Base-by-base conservation (phyloP, 2,888 invertebrate genomes). In the Eretmocerus hayati region DNA sequence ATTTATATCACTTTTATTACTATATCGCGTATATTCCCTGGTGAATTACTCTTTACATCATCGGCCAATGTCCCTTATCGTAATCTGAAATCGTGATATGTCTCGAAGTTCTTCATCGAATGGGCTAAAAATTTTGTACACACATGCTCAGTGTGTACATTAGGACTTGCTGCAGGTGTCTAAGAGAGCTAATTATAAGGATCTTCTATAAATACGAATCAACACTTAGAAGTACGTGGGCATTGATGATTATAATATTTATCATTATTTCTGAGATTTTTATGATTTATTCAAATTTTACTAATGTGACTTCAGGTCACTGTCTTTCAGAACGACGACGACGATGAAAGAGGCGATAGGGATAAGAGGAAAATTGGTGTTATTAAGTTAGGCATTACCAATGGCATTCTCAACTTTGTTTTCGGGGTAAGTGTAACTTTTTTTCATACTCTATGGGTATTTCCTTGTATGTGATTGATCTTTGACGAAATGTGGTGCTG, bases 331-430 rank as follows among this genome's bases (percentile, higher is more conserved):
- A 52, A 56, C 16, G 62, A 76, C 64, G 62, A 76, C 65, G 76
- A 76, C 42, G 77, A 76, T 62, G 79, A 78, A 8, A 80, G 76
- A 65, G 58, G 59, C 31, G 72, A 71, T 55, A 76, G 82, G 56
- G 86, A 86, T 68, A 88, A 88, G 73, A 80, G 86, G 74, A 85
- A 85, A 74, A 77, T 86, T 61, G 85, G 85, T 63, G 76, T 79
- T 44, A 73, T 76, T 59, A 80, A 80, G 65, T 83, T 83, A 63
- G 87, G 85, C 62, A 80, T 85, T 62, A 85, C 87, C 72, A 87
- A 87, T 72, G 87, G 87, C 42, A 77, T 88, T 56, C 77, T 89
- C 64, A 87, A 87, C 69, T 85, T 87, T 72, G 85, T 88, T 31
- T 89, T 89, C 69, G 85, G 87, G 74, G 88, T 88, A 81, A 87